phyloP scores from a whole-genome alignment of 2,888 invertebrate species.

The Salticus scenicus region DNA sequence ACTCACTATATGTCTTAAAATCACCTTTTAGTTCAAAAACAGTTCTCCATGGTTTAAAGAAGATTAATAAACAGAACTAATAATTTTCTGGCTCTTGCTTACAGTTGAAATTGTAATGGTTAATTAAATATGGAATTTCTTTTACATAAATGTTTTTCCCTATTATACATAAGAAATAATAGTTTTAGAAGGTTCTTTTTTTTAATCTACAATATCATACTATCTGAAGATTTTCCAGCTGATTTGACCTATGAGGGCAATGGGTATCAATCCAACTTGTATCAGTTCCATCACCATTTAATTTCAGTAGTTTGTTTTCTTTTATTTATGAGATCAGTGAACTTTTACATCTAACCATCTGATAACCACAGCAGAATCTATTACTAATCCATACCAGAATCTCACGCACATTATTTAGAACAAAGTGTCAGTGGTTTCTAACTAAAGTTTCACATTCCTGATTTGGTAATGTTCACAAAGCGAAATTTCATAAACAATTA shows the following conservation, averaged over 20 bases:
- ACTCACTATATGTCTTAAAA: background rate
- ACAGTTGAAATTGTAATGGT: background rate
- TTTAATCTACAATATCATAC: background rate
- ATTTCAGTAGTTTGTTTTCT: background rate
- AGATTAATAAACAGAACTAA: constrained; percentile 11
- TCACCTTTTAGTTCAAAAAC: background rate
- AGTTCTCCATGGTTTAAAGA: constrained; percentile 18
- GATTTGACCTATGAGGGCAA: background rate
- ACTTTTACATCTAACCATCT: constrained; percentile 11
- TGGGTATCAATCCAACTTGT: background rate
- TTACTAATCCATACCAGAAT: background rate
- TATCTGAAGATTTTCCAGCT: background rate
- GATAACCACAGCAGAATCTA: background rate
- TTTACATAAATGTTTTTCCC: too few species aligned
- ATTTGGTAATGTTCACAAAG: background rate
- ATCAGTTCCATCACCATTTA: background rate
- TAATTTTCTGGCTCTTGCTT: constrained; percentile 14
- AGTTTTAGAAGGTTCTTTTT: background rate
- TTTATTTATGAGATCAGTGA: background rate
- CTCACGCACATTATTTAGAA: too few species aligned
- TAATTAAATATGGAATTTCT: background rate
- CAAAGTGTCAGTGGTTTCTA: constrained; percentile 13
- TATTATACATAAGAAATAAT: background rate
- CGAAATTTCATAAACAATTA: background rate
- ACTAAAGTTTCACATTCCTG: constrained; percentile 2